These are phyloP conservation scores for Urosaurus nigricauda DNA, from an alignment of 2,797 vertebrate species.

Conservation along the genomic window DNA sequence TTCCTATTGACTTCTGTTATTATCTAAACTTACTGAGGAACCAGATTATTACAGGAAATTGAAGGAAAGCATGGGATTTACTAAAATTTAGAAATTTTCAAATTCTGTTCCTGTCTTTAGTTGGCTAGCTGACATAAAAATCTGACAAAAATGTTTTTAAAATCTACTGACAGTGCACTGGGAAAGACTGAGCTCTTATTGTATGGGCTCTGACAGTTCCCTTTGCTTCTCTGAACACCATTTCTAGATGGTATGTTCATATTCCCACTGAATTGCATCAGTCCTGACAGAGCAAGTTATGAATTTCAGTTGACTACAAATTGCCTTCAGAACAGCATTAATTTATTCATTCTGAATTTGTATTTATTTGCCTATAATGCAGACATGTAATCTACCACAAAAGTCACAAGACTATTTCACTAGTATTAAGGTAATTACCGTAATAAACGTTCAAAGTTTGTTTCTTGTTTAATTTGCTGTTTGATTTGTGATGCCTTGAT, in stretches of 20 bases:
- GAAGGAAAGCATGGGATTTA: not conserved
- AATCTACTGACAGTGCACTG: not conserved
- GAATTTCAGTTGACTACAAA: not conserved
- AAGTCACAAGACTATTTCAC: not conserved
- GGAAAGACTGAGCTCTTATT: not conserved
- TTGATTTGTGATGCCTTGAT: not conserved
- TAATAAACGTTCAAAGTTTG: not conserved
- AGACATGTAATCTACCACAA: not conserved
- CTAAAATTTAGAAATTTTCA: constrained; percentile 27
- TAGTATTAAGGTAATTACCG: not conserved
- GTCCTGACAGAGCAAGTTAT: not conserved
- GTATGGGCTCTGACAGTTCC: not conserved
- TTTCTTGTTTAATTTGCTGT: not conserved
- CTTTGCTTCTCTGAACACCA: not conserved
- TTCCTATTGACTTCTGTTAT: too few species aligned
- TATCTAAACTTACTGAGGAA: too few species aligned
- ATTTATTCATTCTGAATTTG: not conserved
- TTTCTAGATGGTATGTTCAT: not conserved
- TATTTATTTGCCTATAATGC: not conserved
- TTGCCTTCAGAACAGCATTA: not conserved
- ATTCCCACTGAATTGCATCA: not conserved
- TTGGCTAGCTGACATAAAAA: constrained; percentile 18
- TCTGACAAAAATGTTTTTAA: fast-evolving
- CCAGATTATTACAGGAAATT: constrained; percentile 29
- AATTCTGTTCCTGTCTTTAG: not conserved